phyloP scores from a whole-genome alignment of 2,797 vertebrate genomes.

The Linurgus olivaceus region DNA sequence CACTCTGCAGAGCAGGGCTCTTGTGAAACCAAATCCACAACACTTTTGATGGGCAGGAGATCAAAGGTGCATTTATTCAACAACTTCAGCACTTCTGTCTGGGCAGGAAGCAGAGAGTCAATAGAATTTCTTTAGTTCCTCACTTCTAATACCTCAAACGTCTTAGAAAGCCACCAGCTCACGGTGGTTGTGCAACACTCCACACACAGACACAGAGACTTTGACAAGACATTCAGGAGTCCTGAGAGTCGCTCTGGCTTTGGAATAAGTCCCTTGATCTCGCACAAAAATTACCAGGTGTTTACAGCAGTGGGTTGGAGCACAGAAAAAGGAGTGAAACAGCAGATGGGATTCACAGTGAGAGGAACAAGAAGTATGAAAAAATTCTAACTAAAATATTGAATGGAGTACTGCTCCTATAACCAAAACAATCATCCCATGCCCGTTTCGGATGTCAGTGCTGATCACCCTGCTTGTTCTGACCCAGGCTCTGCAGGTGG shows the following conservation, averaged over 20 bases:
- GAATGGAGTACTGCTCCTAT: background rate
- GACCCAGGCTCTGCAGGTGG: background rate
- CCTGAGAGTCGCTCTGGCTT: background rate
- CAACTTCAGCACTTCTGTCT: rapidly evolving
- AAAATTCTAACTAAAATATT: background rate
- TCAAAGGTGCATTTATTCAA: background rate
- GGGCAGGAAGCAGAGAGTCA: background rate
- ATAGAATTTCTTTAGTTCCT: background rate
- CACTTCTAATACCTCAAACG: rapidly evolving
- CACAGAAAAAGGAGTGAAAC: background rate
- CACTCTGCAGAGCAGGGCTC: background rate
- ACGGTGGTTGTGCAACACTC: background rate
- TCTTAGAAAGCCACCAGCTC: background rate
- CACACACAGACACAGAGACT: background rate
- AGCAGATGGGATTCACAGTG: background rate
- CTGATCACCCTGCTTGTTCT: rapidly evolving
- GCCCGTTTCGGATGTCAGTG: rapidly evolving
- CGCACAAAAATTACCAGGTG: background rate
- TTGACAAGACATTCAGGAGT: background rate
- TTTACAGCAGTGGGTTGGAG: background rate
- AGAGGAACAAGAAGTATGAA: background rate
- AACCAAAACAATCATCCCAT: rapidly evolving
- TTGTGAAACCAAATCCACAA: background rate
- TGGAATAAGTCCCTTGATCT: background rate
- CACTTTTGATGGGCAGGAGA: background rate